These are phyloP conservation scores for Luidia sarsii DNA, from an alignment of 53 echinoderm and acorn worm species.

Conservation along the genomic window DNA sequence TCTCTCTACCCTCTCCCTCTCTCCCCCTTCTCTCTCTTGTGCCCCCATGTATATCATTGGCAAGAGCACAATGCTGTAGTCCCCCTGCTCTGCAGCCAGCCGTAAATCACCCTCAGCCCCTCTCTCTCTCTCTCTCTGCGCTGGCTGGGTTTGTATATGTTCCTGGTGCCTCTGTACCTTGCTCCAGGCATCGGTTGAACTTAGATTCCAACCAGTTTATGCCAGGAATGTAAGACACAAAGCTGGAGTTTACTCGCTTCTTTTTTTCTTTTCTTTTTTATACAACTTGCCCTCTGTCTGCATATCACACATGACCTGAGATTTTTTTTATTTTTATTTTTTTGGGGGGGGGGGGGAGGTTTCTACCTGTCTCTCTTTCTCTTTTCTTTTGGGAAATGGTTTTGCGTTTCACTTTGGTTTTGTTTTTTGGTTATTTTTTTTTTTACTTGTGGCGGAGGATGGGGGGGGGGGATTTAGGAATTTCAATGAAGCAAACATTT, in stretches of 20 bases:
- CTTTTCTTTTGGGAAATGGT: no score
- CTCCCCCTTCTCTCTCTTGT: no score
- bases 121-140: neutral
- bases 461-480: no score
- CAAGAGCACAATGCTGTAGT: constrained; percentile 31
- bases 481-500: no score
- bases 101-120: constrained; percentile 32
- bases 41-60: neutral
- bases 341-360: neutral
- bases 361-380: neutral
- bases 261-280: neutral
- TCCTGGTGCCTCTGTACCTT: constrained; percentile 21
- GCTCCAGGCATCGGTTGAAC: constrained; percentile 36
- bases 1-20: no score
- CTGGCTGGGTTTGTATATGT: no score
- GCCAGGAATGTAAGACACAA: constrained; percentile 30
- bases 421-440: no score
- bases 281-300: constrained; percentile 42
- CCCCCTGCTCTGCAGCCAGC: constrained; percentile 12
- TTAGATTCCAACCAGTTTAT: constrained; percentile 9
- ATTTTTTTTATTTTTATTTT: no score
- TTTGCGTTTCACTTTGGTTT: no score
- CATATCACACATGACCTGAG: no score
- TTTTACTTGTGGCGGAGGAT: no score
- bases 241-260: neutral